phyloP scores from a whole-genome alignment of 1,140 invertebrate genomes.

The Drosophila cardini region DNA sequence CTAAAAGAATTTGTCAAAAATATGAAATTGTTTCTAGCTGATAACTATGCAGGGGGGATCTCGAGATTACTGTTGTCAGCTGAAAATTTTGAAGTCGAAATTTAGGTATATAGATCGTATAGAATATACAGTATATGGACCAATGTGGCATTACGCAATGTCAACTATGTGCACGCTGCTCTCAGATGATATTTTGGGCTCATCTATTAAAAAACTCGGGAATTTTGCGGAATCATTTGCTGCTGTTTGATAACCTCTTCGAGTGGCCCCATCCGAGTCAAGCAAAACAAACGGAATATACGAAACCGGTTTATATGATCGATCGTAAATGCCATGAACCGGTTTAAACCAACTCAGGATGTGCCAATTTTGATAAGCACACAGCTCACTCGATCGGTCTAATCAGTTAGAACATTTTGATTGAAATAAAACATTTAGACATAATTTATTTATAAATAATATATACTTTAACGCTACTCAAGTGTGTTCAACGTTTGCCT shows the following conservation, averaged over 20 bases:
- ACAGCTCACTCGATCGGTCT: not conserved
- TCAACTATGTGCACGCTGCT: slow-evolving; percentile 37
- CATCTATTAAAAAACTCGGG: slow-evolving; percentile 20
- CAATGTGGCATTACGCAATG: slow-evolving; percentile 40
- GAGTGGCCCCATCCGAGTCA: slow-evolving; percentile 54
- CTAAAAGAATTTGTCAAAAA: slow-evolving; percentile 14
- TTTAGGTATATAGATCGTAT: not conserved
- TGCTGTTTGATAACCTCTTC: slow-evolving; percentile 46
- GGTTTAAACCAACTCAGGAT: slow-evolving; percentile 59
- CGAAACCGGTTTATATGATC: slow-evolving; percentile 59
- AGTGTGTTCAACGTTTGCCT: slow-evolving; percentile 41
- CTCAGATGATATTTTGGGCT: slow-evolving; percentile 42
- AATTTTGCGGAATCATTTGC: slow-evolving; percentile 11
- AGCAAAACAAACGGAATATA: slow-evolving; percentile 32
- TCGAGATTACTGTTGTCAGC: slow-evolving; percentile 23
- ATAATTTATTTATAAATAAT: slow-evolving; percentile 48
- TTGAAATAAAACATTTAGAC: slow-evolving; percentile 38
- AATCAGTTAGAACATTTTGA: slow-evolving; percentile 21
- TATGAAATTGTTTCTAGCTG: slow-evolving; percentile 13
- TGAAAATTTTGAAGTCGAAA: not conserved
- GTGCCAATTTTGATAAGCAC: slow-evolving; percentile 72
- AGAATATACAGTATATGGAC: not conserved
- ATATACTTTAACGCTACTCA: slow-evolving; percentile 35
- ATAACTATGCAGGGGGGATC: slow-evolving; percentile 10
- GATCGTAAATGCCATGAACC: slow-evolving; percentile 44